These are phyloP conservation scores for Crotalus viridis DNA, from an alignment of 2,113 vertebrate genomes.

Conservation along the genomic window DNA sequence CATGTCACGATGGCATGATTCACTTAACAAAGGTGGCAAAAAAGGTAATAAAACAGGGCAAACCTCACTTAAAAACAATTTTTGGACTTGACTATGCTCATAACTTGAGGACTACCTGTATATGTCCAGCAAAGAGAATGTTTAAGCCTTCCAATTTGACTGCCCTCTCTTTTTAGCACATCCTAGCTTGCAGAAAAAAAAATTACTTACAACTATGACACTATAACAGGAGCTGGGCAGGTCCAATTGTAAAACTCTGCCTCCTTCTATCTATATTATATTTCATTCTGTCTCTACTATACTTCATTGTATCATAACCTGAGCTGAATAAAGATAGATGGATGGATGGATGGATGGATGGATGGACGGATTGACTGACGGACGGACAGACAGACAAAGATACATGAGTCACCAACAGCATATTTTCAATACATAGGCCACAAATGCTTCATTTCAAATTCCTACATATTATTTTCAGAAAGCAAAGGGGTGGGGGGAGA, in stretches of 20 bases:
- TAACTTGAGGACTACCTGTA: too few relatives aligned
- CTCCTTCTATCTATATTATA: background rate
- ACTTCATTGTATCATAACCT: background rate
- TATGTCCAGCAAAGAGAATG: background rate
- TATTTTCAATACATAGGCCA: background rate
- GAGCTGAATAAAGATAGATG: background rate
- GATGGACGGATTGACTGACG: background rate
- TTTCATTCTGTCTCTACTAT: background rate
- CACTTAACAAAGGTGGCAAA: too few relatives aligned
- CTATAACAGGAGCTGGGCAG: background rate
- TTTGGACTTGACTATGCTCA: too few relatives aligned
- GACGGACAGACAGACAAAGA: background rate
- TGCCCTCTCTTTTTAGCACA: background rate
- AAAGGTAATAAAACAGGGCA: too few relatives aligned
- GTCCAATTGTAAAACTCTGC: background rate
- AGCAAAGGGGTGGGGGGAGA: background rate
- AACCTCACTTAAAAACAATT: too few relatives aligned
- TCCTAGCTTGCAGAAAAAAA: background rate
- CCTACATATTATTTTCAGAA: background rate
- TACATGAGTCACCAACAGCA: background rate
- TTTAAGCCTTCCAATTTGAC: background rate
- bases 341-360: background rate
- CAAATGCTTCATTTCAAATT: background rate
- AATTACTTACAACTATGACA: background rate
- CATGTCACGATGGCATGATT: too few relatives aligned